phyloP scores from a whole-genome alignment of 2,113 vertebrate species.

The Microtus pennsylvanicus region DNA sequence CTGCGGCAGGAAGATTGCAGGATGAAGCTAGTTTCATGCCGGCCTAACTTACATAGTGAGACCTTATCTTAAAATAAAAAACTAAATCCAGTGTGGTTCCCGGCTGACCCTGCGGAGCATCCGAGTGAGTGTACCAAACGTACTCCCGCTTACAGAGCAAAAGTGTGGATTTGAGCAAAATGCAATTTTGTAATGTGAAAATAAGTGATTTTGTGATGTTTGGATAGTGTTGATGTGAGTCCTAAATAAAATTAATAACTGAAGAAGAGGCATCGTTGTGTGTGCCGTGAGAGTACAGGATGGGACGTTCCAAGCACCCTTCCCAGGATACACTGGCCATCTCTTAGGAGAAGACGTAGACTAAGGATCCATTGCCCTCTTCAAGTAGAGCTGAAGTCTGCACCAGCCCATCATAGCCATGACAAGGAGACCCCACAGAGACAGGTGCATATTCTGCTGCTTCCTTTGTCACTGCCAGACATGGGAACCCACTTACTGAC shows the following conservation, averaged over 20 bases:
- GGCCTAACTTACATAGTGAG: background rate
- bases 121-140: background rate
- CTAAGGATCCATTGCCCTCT: background rate
- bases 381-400: background rate
- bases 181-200: constrained; percentile 30
- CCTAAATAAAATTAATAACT: constrained; percentile 34
- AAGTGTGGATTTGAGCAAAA: background rate
- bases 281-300: background rate
- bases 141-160: background rate
- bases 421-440: background rate
- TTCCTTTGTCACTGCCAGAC: background rate
- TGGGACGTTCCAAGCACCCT: background rate
- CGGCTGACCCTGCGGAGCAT: background rate
- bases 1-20: no score
- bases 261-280: background rate
- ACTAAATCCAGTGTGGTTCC: background rate
- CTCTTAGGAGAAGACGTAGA: background rate
- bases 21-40: background rate
- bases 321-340: background rate
- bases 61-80: background rate
- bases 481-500: no score
- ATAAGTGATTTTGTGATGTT: background rate
- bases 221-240: background rate
- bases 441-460: background rate
- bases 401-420: background rate